Evolutionary conservation across 2,113 vertebrate species (phyloP), one percentile per base, ranked within the genome.

Genomic region (Actenoides hombroni): DNA sequence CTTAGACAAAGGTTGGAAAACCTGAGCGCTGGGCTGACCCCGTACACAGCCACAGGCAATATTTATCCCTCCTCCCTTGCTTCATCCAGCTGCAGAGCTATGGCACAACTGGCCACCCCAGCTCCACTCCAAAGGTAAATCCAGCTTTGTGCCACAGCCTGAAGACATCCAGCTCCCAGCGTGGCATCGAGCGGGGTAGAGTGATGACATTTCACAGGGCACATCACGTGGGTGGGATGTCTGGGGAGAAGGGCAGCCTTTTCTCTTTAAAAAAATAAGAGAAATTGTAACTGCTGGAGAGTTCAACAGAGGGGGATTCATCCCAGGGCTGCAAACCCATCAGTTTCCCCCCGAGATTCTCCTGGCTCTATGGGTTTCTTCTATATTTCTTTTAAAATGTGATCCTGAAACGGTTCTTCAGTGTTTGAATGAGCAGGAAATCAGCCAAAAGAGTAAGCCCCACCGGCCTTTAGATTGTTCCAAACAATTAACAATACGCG

Each of bases 381-480:
- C 21, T 24, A 4, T 44, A 10, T 18, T 60, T 53, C n/a, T 73
- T 56, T 57, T 51, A 17, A 0, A 68, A 93, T 21, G 15, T 18
- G 35, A 95, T 89, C 64, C 76, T 90, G 79, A 88, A 96, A 93
- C 35, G 79, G 63, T 88, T 92, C 48, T 86, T 88, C 44, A 82
- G 53, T 73, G 35, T 94, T 86, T 75, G 60, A 96, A 57, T 11
- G 4, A 84, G 18, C 33, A 61, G 61, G 76, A 82, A 84, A 69
- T 61, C 35, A 76, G 65, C 57, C 69, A 93, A 68, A 84, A 79
- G 21, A 86, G 10, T 18, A 86, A 82, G 18, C 12, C 13, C 9
- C 28, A 64, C 24, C 2, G 1, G 44, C 19, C 42, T 67, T 83
- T 42, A 69, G 23, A 39, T 48, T 74, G 71, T 63, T 85, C 70